Evolutionary conservation across 1,140 invertebrate species (phyloP).

Genomic region (Zaprionus capensis): DNA sequence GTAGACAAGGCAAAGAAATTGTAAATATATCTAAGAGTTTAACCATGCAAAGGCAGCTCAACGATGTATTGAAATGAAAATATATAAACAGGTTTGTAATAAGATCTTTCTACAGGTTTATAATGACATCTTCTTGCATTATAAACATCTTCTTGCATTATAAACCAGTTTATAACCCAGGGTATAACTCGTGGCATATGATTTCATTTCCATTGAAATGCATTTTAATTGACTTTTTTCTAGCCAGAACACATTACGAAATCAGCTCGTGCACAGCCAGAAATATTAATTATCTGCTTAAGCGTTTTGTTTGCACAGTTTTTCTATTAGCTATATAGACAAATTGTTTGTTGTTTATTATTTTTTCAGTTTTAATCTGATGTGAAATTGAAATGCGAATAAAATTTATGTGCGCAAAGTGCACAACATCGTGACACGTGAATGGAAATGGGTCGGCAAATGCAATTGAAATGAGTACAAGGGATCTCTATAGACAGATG

Average conservation of each 20-base stretch:
- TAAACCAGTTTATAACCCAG: not conserved
- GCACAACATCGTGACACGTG: constrained; percentile 34
- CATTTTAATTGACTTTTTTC: constrained; percentile 6
- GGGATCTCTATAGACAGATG: too few relatives aligned
- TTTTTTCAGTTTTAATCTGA: constrained; percentile 7
- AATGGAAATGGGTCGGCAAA: constrained; percentile 3
- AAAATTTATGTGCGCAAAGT: constrained; percentile 51
- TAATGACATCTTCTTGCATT: too few relatives aligned
- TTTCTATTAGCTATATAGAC: constrained; percentile 16
- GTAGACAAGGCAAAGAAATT: not conserved
- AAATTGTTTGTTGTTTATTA: not conserved
- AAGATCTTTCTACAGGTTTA: too few relatives aligned
- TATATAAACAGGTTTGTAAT: too few relatives aligned
- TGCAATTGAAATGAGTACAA: constrained; percentile 1
- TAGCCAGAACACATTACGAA: constrained; percentile 2
- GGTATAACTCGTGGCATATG: not conserved
- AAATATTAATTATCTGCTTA: constrained; percentile 24
- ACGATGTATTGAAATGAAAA: too few relatives aligned
- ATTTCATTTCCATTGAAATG: constrained; percentile 3
- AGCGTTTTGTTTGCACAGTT: constrained; percentile 28
- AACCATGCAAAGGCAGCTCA: too few relatives aligned
- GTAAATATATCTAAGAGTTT: too few relatives aligned
- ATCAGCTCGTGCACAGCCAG: constrained; percentile 5
- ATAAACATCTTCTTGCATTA: too few relatives aligned
- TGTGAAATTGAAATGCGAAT: constrained; percentile 42